Base-by-base conservation (phyloP, 2,797 vertebrate genomes). In the Hydrocynus forskahlii region DNA sequence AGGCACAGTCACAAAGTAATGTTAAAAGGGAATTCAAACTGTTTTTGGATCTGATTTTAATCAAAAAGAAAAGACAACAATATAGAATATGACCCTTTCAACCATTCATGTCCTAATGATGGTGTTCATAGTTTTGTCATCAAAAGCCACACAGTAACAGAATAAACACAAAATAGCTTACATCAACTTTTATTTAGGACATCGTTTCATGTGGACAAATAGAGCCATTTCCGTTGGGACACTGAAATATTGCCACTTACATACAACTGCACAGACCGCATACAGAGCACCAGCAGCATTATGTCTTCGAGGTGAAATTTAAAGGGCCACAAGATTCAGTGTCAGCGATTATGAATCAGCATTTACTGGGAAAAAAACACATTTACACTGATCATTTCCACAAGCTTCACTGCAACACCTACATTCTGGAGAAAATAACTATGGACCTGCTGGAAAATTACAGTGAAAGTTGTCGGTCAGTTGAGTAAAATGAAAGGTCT, bases 191-290 rank as follows among this genome's bases (percentile, higher is more conserved):
- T 78, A 88, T 83, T 85, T 35, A 23, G 21, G 78, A 76, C 54
- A 52, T 73, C 9, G 17, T 76, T 68, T 72, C 57, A 21, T 64
- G 62, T 64, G 67, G 80, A 71, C 67, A 74, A 79, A 81, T 76
- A 85, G 78, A 77, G 75, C 75, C 75, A 82, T 40, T 83, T 81
- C 78, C 80, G 68, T 66, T 83, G 38, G 73, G 83, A 84, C 81
- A 76, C 79, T 59, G 54, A 85, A 75, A 86, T 68, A 80, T 35
- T 78, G 67, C 48, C 59, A 83, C 80, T 76, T 70, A 68, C 10
- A 79, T 48, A 81, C 75, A 52, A 86, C 68, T 80, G 74, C 68
- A 83, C 69, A 76, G 80, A 86, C 54, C 60, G 81, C 78, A 83
- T 54, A 85, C 81, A 80, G 75, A 79, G 83, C 79, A 83, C 71